phyloP scores from a whole-genome alignment of 2,113 vertebrate genomes.

The Acanthochromis polyacanthus region DNA sequence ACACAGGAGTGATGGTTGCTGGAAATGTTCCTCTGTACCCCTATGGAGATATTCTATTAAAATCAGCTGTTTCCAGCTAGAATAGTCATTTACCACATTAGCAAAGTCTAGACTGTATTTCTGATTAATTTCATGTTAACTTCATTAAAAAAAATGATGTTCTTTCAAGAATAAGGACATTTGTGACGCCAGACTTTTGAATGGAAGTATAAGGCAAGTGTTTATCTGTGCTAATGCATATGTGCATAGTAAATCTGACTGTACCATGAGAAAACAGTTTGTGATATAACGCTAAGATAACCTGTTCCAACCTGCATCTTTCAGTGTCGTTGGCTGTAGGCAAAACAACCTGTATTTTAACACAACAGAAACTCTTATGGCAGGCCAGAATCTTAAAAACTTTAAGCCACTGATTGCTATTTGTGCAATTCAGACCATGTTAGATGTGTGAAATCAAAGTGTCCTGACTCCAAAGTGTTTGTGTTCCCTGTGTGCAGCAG shows the following conservation, averaged over 20 bases:
- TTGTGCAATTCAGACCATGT: neutral
- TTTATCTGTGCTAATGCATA: neutral
- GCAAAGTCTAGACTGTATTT: too few species aligned
- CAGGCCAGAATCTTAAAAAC: neutral
- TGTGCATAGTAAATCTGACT: neutral
- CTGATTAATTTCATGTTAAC: too few species aligned
- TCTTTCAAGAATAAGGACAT: too few species aligned
- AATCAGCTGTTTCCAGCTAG: too few species aligned
- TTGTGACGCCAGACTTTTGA: too few species aligned
- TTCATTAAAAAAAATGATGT: too few species aligned
- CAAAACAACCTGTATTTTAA: neutral
- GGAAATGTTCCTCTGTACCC: too few species aligned
- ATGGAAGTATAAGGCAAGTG: neutral
- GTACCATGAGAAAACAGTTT: neutral
- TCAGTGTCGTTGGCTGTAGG: neutral
- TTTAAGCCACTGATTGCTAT: neutral
- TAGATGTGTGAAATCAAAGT: slow-evolving; percentile 13
- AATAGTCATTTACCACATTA: too few species aligned
- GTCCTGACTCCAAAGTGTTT: slow-evolving; percentile 6
- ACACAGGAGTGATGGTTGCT: too few species aligned
- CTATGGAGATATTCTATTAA: too few species aligned
- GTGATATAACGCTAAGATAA: neutral
- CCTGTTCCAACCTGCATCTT: neutral
- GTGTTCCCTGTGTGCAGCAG: slow-evolving; percentile 77
- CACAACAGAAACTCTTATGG: too few species aligned